Evolutionary conservation across 1,140 invertebrate species (phyloP), one percentile per base, ranked within the genome.

Genomic region (Drosophila willistoni): DNA sequence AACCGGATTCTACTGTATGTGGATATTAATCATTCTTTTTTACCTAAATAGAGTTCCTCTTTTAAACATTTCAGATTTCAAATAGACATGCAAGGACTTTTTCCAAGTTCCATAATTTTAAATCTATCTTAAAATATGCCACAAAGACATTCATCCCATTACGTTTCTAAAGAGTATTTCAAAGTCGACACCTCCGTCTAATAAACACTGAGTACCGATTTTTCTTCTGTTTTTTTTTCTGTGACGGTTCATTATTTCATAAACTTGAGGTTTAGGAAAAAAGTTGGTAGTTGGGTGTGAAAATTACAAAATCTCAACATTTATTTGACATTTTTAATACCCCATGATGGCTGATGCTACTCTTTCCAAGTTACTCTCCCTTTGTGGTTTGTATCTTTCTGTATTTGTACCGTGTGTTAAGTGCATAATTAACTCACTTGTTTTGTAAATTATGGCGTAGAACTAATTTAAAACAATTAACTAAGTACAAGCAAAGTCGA

Each of bases 381-480:
- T 51, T 51, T 22, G 10, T 22, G 3, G 19, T 29, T 36, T 41
- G 19, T 39, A 44, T 62, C 22, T 42, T 44, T 68, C 7, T 22
- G 39, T 33, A 41, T 57, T 68, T 51, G 44, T 22, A 12, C 7
- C 22, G 19, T 22, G 6, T 51, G 36, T 64, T 64, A 69, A 72
- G 62, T 74, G 59, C 71, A 79, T 85, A 85, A 85, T 85, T 34
- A 64, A 67, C 65, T 65, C 66, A 55, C 57, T 56, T 61, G 44
- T 4, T 29, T 29, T 51, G 47, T 25, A 39, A 17, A 22, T 44
- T 39, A 41, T 44, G 59, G 64, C 68, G 65, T 75, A 22, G 13
- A 25, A 69, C 78, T 82, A 85, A 85, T 86, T 86, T 75, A 69
- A 70, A 72, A 65, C 75, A 86, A 86, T 85, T 76, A 81, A 47